phyloP scores from a whole-genome alignment of 2,113 vertebrate species.

The Engraulis encrasicolus region DNA sequence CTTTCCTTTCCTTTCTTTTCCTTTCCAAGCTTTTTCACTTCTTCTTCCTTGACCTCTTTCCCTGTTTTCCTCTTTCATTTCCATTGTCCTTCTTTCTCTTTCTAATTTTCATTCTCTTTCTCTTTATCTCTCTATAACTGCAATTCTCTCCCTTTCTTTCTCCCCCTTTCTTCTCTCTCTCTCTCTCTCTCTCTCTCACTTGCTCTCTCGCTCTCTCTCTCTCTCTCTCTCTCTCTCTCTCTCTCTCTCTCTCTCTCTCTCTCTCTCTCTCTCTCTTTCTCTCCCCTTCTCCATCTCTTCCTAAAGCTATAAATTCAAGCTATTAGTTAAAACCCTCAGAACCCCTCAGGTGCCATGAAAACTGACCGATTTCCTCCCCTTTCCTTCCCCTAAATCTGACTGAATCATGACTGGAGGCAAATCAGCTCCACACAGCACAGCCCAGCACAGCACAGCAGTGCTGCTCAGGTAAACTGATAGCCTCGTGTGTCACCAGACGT shows the following conservation, averaged over 20 bases:
- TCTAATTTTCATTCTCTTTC: neutral
- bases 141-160: constrained; percentile 6
- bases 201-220: neutral
- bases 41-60: too few relatives aligned
- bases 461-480: neutral
- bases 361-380: neutral
- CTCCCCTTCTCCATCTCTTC: neutral
- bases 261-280: constrained; percentile 7
- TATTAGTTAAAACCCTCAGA: neutral
- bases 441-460: neutral
- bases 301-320: neutral
- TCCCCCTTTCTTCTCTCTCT: neutral
- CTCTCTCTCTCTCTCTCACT: too few relatives aligned
- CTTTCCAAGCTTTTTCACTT: too few relatives aligned
- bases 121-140: neutral
- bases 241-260: neutral
- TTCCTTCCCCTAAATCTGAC: neutral
- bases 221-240: neutral
- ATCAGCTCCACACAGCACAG: neutral
- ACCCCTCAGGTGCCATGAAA: neutral
- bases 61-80: too few relatives aligned
- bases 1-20: too few relatives aligned
- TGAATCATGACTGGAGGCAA: too few relatives aligned
- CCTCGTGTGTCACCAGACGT: neutral
- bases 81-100: neutral